Conservation (phyloP, 2,888 invertebrate genomes). For the Volucella bombylans region DNA sequence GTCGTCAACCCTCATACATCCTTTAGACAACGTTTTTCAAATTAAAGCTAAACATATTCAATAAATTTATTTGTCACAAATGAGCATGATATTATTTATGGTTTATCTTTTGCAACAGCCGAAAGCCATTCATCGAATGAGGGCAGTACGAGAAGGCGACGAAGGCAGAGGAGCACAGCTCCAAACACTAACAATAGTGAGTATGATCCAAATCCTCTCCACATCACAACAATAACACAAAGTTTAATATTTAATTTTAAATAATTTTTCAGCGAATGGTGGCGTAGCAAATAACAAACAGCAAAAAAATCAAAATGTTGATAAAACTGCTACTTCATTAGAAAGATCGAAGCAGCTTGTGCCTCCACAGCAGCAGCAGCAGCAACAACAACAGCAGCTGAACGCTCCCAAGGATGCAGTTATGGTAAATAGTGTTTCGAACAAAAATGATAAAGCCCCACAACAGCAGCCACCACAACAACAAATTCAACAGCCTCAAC, state of each 20-base stretch:
- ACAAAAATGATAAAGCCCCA: slow-evolving; percentile 75
- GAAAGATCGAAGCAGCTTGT: slow-evolving; percentile 77
- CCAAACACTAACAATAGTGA: slow-evolving; percentile 80
- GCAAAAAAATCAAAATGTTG: slow-evolving; percentile 79
- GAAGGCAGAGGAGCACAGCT: slow-evolving; percentile 81
- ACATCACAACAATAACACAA: slow-evolving; percentile 49
- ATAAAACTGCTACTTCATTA: slow-evolving; percentile 78
- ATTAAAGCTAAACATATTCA: no score
- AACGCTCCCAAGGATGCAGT: slow-evolving; percentile 76
- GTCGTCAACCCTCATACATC: no score
- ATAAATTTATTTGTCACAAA: no score
- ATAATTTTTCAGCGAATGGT: slow-evolving; percentile 79
- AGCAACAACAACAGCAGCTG: slow-evolving; percentile 72
- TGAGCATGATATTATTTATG: background rate
- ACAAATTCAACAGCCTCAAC: slow-evolving; percentile 68
- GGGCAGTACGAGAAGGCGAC: slow-evolving; percentile 81
- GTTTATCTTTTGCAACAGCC: slow-evolving; percentile 75
- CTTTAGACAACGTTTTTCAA: no score
- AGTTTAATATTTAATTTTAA: background rate
- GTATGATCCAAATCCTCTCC: slow-evolving; percentile 76
- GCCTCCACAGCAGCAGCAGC: slow-evolving; percentile 53
- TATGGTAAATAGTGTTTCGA: slow-evolving; percentile 75
- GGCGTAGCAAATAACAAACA: slow-evolving; percentile 81
- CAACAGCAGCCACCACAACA: slow-evolving; percentile 74
- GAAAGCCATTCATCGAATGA: slow-evolving; percentile 83